Evolutionary conservation across 2,888 invertebrate species (phyloP).

Genomic region (Pammene aurita): DNA sequence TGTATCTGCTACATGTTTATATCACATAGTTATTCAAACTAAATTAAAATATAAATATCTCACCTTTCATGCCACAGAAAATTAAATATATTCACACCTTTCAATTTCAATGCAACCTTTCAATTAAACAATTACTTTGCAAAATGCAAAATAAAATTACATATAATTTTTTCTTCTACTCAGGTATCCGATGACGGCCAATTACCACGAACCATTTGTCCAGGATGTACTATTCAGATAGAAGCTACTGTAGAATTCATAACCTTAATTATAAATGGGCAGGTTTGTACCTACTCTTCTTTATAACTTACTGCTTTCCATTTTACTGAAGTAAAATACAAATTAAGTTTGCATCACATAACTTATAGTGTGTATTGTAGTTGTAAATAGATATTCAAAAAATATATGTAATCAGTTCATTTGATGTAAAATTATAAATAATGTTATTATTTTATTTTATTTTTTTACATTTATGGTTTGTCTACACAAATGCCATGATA

Average conservation of each 20-base stretch:
- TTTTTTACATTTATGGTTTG: slow-evolving; percentile 54
- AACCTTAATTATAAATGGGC: slow-evolving; percentile 87
- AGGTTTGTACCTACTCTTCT: slow-evolving; percentile 61
- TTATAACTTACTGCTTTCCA: background rate
- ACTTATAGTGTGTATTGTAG: no score
- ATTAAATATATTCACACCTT: background rate
- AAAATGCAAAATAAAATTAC: background rate
- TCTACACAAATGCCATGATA: background rate
- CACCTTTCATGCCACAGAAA: background rate
- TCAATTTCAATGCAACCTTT: background rate
- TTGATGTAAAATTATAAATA: background rate
- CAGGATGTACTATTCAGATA: slow-evolving; percentile 89
- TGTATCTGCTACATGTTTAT: background rate
- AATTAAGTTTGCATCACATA: no score
- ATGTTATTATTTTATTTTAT: no score
- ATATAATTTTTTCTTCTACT: background rate
- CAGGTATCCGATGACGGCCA: slow-evolving; percentile 88
- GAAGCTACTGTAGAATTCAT: slow-evolving; percentile 90
- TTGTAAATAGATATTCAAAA: no score
- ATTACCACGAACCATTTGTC: slow-evolving; percentile 88
- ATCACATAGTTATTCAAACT: background rate
- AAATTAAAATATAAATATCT: background rate
- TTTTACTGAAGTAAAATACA: background rate
- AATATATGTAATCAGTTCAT: background rate
- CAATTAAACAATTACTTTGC: background rate